These are phyloP conservation scores for Phaethon lepturus DNA, from an alignment of 2,113 vertebrate genomes.

Conservation along the genomic window DNA sequence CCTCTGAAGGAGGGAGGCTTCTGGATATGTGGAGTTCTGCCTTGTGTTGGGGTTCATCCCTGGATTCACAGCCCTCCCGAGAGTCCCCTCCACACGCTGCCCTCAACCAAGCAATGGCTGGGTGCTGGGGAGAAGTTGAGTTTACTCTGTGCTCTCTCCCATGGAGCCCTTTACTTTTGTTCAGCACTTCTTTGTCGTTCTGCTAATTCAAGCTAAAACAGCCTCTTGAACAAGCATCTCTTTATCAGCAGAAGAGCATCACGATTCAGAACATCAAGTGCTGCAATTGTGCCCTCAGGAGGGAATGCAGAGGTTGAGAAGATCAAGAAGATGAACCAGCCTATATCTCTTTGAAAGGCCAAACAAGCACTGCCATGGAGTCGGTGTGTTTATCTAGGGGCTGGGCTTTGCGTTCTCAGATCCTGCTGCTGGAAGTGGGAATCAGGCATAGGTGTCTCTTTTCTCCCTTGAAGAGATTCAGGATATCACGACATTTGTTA, in stretches of 20 bases:
- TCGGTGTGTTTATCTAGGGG: neutral
- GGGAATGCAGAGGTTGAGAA: neutral
- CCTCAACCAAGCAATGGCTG: neutral
- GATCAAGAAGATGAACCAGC: conserved; percentile 18
- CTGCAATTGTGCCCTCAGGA: conserved; percentile 24
- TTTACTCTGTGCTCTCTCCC: neutral
- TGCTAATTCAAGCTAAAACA: neutral
- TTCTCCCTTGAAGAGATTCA: neutral
- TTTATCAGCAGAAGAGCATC: conserved; percentile 31
- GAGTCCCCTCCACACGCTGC: neutral
- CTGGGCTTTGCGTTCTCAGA: neutral
- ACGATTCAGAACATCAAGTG: neutral
- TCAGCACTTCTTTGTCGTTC: neutral
- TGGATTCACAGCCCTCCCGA: neutral
- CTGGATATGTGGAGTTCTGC: neutral
- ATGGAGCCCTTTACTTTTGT: neutral
- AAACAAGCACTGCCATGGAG: neutral
- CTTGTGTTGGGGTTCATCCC: neutral
- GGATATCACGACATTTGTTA: neutral
- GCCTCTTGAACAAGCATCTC: neutral
- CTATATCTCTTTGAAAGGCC: neutral
- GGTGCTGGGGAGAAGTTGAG: accelerated
- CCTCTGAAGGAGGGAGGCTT: neutral
- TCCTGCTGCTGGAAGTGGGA: neutral
- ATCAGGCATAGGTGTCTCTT: neutral